Conservation (phyloP, 2,113 vertebrate species). For the Lepus europaeus region DNA sequence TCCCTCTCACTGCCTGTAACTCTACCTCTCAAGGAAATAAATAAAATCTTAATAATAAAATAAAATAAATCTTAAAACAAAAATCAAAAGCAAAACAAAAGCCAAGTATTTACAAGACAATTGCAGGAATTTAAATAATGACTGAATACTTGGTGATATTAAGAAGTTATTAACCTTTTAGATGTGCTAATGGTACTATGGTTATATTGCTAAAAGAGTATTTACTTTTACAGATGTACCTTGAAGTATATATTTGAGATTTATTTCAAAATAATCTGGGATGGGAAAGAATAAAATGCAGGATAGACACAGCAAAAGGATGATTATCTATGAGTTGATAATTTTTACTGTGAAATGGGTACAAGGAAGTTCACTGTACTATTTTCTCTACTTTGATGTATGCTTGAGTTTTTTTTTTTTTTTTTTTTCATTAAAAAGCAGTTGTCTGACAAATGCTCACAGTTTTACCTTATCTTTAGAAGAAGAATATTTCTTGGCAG, state of each 20-base stretch:
- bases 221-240: slow-evolving; percentile 26
- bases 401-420: not conserved
- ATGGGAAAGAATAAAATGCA: not conserved
- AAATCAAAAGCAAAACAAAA: slow-evolving; percentile 26
- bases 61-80: slow-evolving; percentile 39
- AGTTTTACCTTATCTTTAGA: slow-evolving; percentile 88
- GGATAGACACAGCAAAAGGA: not conserved
- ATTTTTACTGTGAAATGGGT: not conserved
- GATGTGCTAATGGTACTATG: not conserved
- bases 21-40: not conserved
- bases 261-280: slow-evolving; percentile 56
- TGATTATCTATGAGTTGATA: not conserved
- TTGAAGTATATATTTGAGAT: slow-evolving; percentile 8
- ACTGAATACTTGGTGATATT: not conserved
- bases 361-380: not conserved
- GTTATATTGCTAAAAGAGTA: not conserved
- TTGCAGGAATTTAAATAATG: slow-evolving; percentile 39
- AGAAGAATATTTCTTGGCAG: slow-evolving; percentile 88
- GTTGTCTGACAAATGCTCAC: not conserved
- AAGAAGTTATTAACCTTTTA: slow-evolving; percentile 19
- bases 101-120: not conserved
- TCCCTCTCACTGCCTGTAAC: too few relatives aligned
- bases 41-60: slow-evolving; percentile 8
- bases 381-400: not conserved
- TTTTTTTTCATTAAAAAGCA: not conserved